Percentiles rank a stretch among this genome's conserved stretches.
Evolutionary conservation across 1,140 invertebrate genomes (phyloP).

Genomic region (Drosophila nannoptera): DNA sequence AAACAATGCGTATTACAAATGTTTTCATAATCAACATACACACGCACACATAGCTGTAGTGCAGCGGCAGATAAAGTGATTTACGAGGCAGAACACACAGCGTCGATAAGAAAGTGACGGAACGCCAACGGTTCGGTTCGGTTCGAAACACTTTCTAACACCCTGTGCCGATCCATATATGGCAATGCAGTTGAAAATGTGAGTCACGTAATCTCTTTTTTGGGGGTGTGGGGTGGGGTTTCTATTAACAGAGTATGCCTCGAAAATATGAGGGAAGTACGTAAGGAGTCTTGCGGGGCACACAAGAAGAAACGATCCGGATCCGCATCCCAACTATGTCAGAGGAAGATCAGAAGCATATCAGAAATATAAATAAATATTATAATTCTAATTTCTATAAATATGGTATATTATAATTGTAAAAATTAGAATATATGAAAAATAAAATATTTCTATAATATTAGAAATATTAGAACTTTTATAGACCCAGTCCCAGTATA

Average conservation of each 20-base stretch:
- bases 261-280: constrained; percentile 43
- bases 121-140: constrained; percentile 17
- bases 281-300: constrained; percentile 34
- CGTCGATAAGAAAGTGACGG: constrained; percentile 20
- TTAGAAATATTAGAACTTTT: too few species aligned
- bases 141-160: constrained; percentile 45
- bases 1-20: constrained; percentile 48
- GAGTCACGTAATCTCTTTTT: constrained; percentile 58
- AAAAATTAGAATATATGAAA: too few species aligned
- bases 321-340: too few species aligned
- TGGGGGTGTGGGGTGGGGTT: too few species aligned
- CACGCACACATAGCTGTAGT: not conserved
- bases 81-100: constrained; percentile 11
- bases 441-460: too few species aligned
- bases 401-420: too few species aligned
- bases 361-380: too few species aligned
- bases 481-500: too few species aligned
- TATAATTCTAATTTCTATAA: too few species aligned
- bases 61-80: constrained; percentile 25
- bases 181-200: constrained; percentile 25
- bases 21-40: constrained; percentile 41
- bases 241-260: constrained; percentile 9
- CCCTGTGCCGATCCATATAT: not conserved
- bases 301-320: constrained; percentile 1
- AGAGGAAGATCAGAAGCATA: too few species aligned